Evolutionary conservation across 1,140 invertebrate species (phyloP).

Genomic region (Ceratosolen fusciceps): DNA sequence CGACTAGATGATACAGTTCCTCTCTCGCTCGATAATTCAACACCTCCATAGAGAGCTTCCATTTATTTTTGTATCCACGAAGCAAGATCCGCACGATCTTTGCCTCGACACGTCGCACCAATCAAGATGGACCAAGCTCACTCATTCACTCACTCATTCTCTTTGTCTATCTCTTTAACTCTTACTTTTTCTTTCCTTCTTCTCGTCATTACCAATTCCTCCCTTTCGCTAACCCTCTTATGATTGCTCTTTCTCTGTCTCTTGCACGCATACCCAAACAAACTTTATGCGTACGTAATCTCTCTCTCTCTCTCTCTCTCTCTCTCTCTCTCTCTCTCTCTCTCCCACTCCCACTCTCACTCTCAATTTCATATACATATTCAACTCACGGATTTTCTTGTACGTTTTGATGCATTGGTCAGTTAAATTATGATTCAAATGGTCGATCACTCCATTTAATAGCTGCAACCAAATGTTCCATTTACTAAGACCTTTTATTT

Average conservation of each 20-base stretch:
- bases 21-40: constrained; percentile 41
- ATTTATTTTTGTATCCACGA: constrained; percentile 49
- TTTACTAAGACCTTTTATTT: not conserved
- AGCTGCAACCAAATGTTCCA: not conserved
- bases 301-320: not conserved
- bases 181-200: too few relatives aligned
- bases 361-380: too few relatives aligned
- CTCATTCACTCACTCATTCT: too few relatives aligned
- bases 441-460: not conserved
- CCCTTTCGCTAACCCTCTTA: too few relatives aligned
- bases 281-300: too few relatives aligned
- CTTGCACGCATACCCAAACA: too few relatives aligned
- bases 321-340: constrained; percentile 2
- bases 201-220: too few relatives aligned
- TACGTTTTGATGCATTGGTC: not conserved
- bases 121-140: constrained; percentile 4
- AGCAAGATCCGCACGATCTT: constrained; percentile 37
- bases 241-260: too few relatives aligned
- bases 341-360: not conserved
- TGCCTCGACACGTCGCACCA: constrained; percentile 20
- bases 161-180: too few relatives aligned
- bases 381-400: not conserved
- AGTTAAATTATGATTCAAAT: not conserved
- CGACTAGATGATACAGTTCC: constrained; percentile 1
- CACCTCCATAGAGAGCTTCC: constrained; percentile 44